Conservation (phyloP, 2,113 vertebrate species). For the Bubo bubo region DNA sequence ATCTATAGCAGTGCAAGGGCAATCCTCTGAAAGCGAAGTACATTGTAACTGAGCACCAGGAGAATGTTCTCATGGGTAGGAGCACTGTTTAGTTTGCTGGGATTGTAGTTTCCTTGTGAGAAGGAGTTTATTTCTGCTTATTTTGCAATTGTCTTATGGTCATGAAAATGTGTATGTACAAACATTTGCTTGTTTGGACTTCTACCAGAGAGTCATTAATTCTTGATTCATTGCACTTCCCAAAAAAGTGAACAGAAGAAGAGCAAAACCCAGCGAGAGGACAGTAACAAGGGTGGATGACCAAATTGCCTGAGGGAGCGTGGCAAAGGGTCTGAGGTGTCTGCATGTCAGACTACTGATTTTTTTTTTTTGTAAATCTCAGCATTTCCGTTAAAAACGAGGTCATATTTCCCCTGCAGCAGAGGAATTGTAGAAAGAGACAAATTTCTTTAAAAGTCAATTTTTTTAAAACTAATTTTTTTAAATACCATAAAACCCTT, state of each 20-base stretch:
- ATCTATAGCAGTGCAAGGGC: not conserved
- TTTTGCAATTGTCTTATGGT: not conserved
- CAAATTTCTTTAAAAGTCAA: not conserved
- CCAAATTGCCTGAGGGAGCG: accelerated
- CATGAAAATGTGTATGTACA: not conserved
- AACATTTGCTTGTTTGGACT: not conserved
- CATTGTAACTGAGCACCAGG: not conserved
- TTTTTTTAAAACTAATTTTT: not conserved
- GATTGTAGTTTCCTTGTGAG: not conserved
- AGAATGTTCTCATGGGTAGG: accelerated
- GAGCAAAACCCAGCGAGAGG: not conserved
- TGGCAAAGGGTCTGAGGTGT: not conserved
- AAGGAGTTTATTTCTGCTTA: not conserved
- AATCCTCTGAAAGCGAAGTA: accelerated
- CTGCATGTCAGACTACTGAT: conserved; percentile 29
- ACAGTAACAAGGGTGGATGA: too few relatives aligned
- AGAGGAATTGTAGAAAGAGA: not conserved
- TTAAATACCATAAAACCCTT: not conserved
- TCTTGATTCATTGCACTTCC: not conserved
- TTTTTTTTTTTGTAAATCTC: not conserved
- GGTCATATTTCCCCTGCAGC: not conserved
- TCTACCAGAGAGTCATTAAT: not conserved
- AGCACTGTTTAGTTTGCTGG: not conserved
- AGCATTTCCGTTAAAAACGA: conserved; percentile 33
- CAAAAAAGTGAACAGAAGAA: not conserved